Evolutionary conservation across 2,888 invertebrate species (phyloP).

Genomic region (Lasius fuliginosus): DNA sequence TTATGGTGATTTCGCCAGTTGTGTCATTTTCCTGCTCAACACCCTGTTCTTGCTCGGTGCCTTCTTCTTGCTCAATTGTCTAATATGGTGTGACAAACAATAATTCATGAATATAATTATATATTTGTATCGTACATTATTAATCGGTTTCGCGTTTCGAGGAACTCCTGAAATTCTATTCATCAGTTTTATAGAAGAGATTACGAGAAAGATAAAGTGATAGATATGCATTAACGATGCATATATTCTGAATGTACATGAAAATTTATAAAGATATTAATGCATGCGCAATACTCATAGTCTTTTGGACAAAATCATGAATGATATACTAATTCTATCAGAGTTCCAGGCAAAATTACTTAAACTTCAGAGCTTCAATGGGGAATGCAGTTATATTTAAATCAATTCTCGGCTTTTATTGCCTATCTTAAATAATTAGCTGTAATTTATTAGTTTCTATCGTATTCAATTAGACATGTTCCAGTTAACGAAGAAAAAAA

Average conservation of each 20-base stretch:
- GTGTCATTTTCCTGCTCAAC: conserved; percentile 84
- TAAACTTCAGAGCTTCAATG: conserved; percentile 29
- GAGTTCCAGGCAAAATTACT: not conserved
- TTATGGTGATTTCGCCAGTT: conserved; percentile 85
- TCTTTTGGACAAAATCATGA: not conserved
- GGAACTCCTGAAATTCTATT: conserved; percentile 23
- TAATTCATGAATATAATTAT: conserved; percentile 36
- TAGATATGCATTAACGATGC: conserved; percentile 25
- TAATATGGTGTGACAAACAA: conserved; percentile 43
- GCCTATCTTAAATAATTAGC: not conserved
- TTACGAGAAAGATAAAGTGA: not conserved
- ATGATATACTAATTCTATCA: not conserved
- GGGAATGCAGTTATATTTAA: not conserved
- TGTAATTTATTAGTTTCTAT: not conserved
- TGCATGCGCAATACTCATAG: not conserved
- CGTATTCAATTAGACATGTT: not conserved
- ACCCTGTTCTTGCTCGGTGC: conserved; percentile 80
- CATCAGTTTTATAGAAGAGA: not conserved
- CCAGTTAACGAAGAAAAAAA: not conserved
- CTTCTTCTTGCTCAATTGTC: conserved; percentile 80
- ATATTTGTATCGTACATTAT: conserved; percentile 3
- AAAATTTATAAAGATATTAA: conserved; percentile 25
- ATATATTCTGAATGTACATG: not conserved
- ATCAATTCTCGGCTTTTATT: not conserved
- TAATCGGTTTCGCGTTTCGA: not conserved